These are phyloP conservation scores for Zapus hudsonius DNA, from an alignment of 2,113 vertebrate genomes.

Conservation along the genomic window DNA sequence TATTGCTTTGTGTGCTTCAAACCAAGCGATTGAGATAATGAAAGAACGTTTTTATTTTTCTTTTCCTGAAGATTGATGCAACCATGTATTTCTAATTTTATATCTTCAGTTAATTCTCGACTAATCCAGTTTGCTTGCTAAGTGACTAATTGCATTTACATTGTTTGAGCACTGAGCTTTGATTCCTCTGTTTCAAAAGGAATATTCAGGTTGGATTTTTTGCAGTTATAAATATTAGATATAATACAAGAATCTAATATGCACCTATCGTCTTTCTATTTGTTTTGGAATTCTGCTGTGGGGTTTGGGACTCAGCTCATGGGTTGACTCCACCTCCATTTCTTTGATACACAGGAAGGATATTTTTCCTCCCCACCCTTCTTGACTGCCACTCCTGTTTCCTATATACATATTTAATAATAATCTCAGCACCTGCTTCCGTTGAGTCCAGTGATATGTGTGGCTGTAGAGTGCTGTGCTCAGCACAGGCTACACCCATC, in stretches of 20 bases:
- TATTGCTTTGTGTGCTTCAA: constrained; percentile 35
- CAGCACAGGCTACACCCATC: constrained; percentile 53
- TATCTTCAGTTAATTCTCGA: not conserved
- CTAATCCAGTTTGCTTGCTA: constrained; percentile 9
- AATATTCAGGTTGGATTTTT: constrained; percentile 30
- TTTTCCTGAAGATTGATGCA: not conserved
- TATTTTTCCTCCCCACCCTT: constrained; percentile 58
- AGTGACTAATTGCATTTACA: constrained; percentile 19
- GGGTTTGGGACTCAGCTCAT: not conserved
- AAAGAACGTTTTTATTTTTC: not conserved
- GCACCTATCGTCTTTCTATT: not conserved
- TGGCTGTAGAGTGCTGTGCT: constrained; percentile 39
- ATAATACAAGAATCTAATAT: not conserved
- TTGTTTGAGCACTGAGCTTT: constrained; percentile 16
- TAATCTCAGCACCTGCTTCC: constrained; percentile 68
- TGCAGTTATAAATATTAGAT: constrained; percentile 42
- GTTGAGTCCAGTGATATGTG: constrained; percentile 21
- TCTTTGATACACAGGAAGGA: constrained; percentile 60
- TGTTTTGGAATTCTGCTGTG: constrained; percentile 18
- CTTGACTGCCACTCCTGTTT: constrained; percentile 62
- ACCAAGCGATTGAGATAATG: not conserved
- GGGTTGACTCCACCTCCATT: not conserved
- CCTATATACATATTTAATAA: constrained; percentile 51
- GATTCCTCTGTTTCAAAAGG: constrained; percentile 2
- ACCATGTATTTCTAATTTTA: constrained; percentile 20